phyloP scores from a whole-genome alignment of 2,797 vertebrate species.

The Enteromius thamalakanensis region DNA sequence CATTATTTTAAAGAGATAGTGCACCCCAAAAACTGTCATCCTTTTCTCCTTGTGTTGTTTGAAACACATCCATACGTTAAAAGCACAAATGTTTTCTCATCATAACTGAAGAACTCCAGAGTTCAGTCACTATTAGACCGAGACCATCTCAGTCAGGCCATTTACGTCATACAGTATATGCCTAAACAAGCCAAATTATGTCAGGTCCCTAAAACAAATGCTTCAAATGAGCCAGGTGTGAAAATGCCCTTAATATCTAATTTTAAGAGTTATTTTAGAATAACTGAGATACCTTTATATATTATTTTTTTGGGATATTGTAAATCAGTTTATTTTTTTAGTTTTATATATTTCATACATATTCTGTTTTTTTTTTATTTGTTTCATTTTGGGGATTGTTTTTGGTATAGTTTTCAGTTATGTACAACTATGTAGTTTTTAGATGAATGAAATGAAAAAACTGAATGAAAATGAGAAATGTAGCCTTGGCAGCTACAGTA shows the following conservation, averaged over 20 bases:
- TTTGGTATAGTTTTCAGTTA: background rate
- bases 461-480: background rate
- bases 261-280: background rate
- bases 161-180: background rate
- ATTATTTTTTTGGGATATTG: background rate
- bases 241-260: background rate
- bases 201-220: background rate
- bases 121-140: too few relatives aligned
- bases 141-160: background rate
- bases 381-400: background rate
- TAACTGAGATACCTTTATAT: background rate
- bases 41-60: background rate
- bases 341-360: background rate
- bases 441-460: background rate
- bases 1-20: constrained; percentile 8
- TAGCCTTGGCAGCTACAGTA: background rate
- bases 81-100: too few relatives aligned
- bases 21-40: background rate
- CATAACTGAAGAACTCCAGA: too few relatives aligned
- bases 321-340: background rate
- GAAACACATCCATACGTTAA: background rate
- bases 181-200: background rate
- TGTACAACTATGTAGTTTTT: background rate
- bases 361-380: background rate
- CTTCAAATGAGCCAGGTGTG: background rate